Evolutionary conservation across 2,113 vertebrate genomes (phyloP), one percentile per base, ranked within the genome.

Genomic region (Onychostoma macrolepis): DNA sequence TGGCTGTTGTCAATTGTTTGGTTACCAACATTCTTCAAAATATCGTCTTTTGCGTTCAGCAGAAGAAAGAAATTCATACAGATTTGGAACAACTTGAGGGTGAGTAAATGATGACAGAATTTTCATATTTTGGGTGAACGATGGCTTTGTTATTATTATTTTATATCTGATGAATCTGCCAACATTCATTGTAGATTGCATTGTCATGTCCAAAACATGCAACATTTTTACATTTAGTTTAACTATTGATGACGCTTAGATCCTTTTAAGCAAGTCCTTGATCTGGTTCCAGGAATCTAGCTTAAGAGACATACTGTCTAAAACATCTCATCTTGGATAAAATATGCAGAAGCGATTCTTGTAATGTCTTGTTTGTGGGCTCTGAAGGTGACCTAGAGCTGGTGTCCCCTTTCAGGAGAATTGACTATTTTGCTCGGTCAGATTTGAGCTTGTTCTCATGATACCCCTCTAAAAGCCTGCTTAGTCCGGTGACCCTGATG

Each of bases 321-420:
- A 79, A 36, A 13, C 17, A 11, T 81, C 36, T 45, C 21, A 36
- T 69, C 17, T 74, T 38, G 61, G 48, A 74, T 74, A 21, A 76
- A 50, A 61, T 21, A 78, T 53, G 48, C 76, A 56, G 48, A 72
- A 61, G 65, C 11, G 45, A 36, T 75, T 50, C 65, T 69, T 85
- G 65, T 87, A 61, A 71, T 58, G 19, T 50, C 69, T 81, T 85
- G 21, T 61, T 89, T 41, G n/a, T 48, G 83, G 58, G 65, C 28
- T 65, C 53, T 56, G 80, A 87, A 80, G 61, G 88, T 88, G 88
- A 86, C 86, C 82, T 79, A 84, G 58, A 28, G 30, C 45, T 56
- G 85, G 88, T 84, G n/a, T 90, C 87, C n/a, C 5, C 24, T 89
- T 90, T 87, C 84, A 78, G 41, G 7, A 75, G 58, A 87, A 85